Percentiles rank a stretch among this genome's conserved stretches.
Conservation (phyloP, 2,888 invertebrate genomes). For the Drosophila trichaetosa region DNA sequence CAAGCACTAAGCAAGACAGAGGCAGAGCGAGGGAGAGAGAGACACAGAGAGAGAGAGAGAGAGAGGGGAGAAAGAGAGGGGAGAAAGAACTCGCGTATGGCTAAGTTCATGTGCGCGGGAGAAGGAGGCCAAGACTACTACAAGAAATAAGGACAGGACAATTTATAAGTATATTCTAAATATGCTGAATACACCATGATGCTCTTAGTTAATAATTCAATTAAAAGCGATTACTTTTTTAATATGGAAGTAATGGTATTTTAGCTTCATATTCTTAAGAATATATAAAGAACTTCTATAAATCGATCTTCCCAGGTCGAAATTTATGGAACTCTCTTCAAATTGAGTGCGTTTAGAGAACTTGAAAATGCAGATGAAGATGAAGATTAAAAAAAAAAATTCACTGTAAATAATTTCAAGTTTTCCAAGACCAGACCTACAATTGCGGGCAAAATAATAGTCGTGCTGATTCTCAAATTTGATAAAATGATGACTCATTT, state of each 20-base stretch:
- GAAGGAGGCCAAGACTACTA: conserved; percentile 40
- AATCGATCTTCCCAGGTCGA: neutral
- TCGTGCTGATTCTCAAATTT: too few species aligned
- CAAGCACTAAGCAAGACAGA: conserved; percentile 35
- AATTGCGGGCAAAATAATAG: neutral
- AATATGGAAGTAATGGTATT: neutral
- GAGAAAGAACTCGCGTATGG: neutral
- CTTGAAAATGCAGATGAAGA: neutral
- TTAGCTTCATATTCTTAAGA: neutral
- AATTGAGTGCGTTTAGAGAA: neutral
- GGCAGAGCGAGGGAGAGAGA: neutral
- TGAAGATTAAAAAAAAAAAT: neutral
- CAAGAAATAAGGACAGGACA: conserved; percentile 31
- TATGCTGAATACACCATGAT: conserved; percentile 10
- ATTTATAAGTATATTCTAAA: conserved; percentile 14
- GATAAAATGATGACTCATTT: neutral
- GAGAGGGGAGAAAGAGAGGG: conserved; percentile 6
- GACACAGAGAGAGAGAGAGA: neutral
- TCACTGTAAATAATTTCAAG: neutral
- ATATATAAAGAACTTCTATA: neutral
- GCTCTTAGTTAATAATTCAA: conserved; percentile 7
- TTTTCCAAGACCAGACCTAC: neutral
- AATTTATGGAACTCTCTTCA: neutral
- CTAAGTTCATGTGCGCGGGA: neutral
- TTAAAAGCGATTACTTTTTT: neutral